These are phyloP conservation scores for Amphiduros pacificus DNA, from an alignment of 2,888 invertebrate genomes.

Conservation along the genomic window DNA sequence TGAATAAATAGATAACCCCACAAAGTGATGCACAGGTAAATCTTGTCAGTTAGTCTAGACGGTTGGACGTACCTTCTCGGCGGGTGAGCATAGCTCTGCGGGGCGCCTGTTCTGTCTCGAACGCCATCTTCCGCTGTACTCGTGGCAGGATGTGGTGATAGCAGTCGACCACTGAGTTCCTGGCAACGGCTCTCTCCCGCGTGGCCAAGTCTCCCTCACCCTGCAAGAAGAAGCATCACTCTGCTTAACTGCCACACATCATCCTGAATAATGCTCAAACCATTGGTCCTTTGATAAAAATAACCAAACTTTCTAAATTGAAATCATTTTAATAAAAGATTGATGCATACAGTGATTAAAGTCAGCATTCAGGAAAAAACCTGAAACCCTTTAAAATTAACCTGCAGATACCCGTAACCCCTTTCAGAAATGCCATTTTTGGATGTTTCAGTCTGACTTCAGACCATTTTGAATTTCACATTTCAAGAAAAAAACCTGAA, in stretches of 20 bases:
- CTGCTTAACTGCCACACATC: too few species aligned
- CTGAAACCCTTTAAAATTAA: background rate
- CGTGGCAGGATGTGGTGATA: slow-evolving; percentile 63
- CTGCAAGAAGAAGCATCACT: slow-evolving; percentile 1
- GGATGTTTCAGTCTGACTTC: too few species aligned
- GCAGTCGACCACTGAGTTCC: slow-evolving; percentile 65
- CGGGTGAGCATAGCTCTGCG: background rate
- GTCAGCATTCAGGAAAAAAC: background rate
- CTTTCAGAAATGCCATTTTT: background rate
- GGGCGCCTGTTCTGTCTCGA: slow-evolving; percentile 25
- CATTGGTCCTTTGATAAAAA: too few species aligned
- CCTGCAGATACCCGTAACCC: background rate
- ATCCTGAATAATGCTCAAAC: too few species aligned
- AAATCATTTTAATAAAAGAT: too few species aligned
- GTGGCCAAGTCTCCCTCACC: slow-evolving; percentile 23
- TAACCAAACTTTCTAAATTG: too few species aligned
- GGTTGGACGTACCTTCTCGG: slow-evolving; percentile 9
- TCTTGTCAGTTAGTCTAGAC: background rate
- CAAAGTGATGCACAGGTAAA: background rate
- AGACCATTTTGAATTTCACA: too few species aligned
- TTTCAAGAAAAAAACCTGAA: too few species aligned
- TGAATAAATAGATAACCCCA: too few species aligned
- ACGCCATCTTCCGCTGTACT: slow-evolving; percentile 58
- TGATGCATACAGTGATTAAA: background rate
- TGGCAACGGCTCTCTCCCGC: slow-evolving; percentile 58